A percentile compares a stretch with the other conserved stretches of the same genome.
Evolutionary conservation across 2,797 vertebrate genomes (phyloP).

Genomic region (Anguilla anguilla): DNA sequence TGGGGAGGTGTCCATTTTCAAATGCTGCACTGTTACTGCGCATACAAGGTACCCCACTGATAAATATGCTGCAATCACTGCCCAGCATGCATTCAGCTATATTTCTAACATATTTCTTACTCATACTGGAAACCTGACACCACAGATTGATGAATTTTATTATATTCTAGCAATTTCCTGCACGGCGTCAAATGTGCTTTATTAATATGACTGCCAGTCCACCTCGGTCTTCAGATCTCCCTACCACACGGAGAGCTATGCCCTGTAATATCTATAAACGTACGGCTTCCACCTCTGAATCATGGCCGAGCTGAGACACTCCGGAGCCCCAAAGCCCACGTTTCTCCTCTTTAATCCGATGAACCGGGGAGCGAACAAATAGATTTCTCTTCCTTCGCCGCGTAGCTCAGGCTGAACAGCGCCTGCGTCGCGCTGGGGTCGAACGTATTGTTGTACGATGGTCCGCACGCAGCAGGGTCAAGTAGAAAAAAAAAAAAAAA

Average conservation of each 20-base stretch:
- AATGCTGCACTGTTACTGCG: not conserved
- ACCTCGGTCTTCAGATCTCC: not conserved
- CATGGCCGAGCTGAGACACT: not conserved
- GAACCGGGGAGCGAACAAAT: not conserved
- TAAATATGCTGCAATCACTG: not conserved
- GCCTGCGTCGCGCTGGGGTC: not conserved
- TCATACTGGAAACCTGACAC: not conserved
- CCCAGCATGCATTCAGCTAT: not conserved
- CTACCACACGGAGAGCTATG: not conserved
- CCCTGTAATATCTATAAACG: not conserved
- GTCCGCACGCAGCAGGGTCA: not conserved
- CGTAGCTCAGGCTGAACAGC: not conserved
- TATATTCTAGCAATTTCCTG: constrained; percentile 6
- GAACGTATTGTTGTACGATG: not conserved
- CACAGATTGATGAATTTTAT: not conserved
- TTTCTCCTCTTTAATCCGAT: not conserved
- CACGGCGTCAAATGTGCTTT: not conserved
- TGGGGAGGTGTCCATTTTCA: not conserved
- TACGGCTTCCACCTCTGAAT: not conserved
- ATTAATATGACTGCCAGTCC: not conserved
- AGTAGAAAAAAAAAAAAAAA: not conserved
- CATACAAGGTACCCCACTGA: not conserved
- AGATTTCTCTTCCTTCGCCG: not conserved
- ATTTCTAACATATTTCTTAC: constrained; percentile 1
- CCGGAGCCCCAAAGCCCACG: not conserved